Conservation (phyloP, 1,140 invertebrate genomes). For the Euwallacea similis region DNA sequence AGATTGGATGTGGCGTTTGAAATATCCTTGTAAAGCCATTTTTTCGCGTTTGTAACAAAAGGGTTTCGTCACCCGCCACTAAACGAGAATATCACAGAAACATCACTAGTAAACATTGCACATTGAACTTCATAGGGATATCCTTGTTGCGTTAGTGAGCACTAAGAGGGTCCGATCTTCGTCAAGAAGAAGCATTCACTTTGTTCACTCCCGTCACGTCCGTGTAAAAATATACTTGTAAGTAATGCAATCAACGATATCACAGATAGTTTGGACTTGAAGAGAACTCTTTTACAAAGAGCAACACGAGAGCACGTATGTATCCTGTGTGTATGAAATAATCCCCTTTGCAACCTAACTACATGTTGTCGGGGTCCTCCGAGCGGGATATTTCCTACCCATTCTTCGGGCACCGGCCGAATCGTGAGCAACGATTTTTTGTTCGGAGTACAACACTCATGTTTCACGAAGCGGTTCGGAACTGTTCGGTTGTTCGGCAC, state of each 20-base stretch:
- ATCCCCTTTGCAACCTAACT: constrained; percentile 14
- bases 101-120: constrained; percentile 35
- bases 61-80: constrained; percentile 27
- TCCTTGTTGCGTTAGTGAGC: constrained; percentile 12
- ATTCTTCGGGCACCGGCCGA: constrained; percentile 19
- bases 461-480: constrained; percentile 19
- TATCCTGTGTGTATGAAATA: neutral
- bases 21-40: constrained; percentile 31
- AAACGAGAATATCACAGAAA: constrained; percentile 35
- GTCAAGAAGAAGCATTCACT: constrained; percentile 10
- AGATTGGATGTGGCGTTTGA: constrained; percentile 15
- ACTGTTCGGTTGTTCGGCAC: neutral
- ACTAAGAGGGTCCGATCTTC: neutral
- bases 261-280: constrained; percentile 20
- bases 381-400: constrained; percentile 15
- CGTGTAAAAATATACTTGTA: too few relatives aligned
- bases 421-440: constrained; percentile 28
- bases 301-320: neutral
- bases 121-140: constrained; percentile 28
- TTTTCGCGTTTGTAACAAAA: constrained; percentile 1
- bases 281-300: neutral
- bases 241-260: constrained; percentile 1
- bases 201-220: too few relatives aligned
- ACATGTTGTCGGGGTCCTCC: constrained; percentile 18
- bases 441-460: constrained; percentile 18